phyloP scores from a whole-genome alignment of 23 tunicate genomes.

The Halocynthia aurantium region DNA sequence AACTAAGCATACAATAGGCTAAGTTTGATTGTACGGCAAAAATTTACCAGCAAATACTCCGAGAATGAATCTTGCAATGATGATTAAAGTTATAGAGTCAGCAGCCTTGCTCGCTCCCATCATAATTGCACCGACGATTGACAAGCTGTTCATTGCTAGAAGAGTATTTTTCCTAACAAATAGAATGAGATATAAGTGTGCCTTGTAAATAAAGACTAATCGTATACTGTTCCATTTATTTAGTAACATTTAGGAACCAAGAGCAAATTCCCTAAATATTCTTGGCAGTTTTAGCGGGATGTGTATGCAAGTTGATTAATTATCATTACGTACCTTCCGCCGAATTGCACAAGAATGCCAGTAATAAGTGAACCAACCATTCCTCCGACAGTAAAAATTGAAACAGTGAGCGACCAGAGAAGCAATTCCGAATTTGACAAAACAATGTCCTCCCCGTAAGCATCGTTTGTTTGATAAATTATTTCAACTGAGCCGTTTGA shows the following conservation, averaged over 20 bases:
- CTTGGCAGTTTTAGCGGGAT: neutral
- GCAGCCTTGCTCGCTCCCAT: conserved; percentile 76
- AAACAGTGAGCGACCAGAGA: conserved; percentile 87
- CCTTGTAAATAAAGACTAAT: no score
- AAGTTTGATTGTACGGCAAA: no score
- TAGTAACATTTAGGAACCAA: neutral
- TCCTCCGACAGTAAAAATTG: conserved; percentile 91
- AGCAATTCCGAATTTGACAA: conserved; percentile 33
- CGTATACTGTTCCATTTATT: neutral
- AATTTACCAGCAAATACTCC: conserved; percentile 91
- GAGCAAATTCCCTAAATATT: neutral
- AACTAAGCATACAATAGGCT: neutral
- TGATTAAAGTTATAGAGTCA: conserved; percentile 58
- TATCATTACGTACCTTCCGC: conserved; percentile 73
- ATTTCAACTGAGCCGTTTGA: neutral
- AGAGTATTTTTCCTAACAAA: conserved; percentile 54
- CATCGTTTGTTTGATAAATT: neutral
- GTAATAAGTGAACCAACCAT: conserved; percentile 78
- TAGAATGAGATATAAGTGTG: neutral
- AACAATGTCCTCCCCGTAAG: neutral
- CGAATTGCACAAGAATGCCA: conserved; percentile 31
- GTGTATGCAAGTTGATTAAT: neutral
- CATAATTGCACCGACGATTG: conserved; percentile 67
- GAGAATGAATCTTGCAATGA: conserved; percentile 78
- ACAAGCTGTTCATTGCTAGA: conserved; percentile 46